Evolutionary conservation across 2,797 vertebrate genomes (phyloP).

Genomic region (Taenioides sp.): DNA sequence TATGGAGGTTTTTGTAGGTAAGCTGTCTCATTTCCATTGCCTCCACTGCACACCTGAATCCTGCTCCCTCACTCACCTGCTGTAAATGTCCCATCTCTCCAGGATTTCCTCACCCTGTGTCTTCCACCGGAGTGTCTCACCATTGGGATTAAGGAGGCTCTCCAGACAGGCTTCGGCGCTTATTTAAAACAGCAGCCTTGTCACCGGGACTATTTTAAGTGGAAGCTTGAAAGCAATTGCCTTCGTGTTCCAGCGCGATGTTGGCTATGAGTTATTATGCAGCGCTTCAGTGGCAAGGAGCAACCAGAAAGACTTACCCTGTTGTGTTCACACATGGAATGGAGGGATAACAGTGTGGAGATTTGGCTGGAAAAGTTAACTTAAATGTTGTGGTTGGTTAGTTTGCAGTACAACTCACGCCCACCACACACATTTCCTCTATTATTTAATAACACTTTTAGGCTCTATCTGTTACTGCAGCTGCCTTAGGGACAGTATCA

Average conservation of each 20-base stretch:
- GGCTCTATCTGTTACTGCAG: conserved; percentile 47
- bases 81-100: conserved; percentile 71
- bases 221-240: conserved; percentile 77
- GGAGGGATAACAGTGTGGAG: conserved; percentile 36
- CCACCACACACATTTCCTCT: conserved; percentile 41
- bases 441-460: conserved; percentile 59
- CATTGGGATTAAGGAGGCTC: conserved; percentile 77
- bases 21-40: conserved; percentile 61
- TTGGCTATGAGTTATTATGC: conserved; percentile 78
- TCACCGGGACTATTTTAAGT: conserved; percentile 80
- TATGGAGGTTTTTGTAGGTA: conserved; percentile 56
- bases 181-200: conserved; percentile 79
- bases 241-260: conserved; percentile 58
- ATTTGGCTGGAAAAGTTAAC: conserved; percentile 38
- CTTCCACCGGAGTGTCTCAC: conserved; percentile 73
- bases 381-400: conserved; percentile 60
- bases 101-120: conserved; percentile 59
- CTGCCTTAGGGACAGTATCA: conserved; percentile 50
- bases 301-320: conserved; percentile 66
- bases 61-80: conserved; percentile 66
- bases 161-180: conserved; percentile 78
- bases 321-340: conserved; percentile 62
- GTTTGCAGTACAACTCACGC: conserved; percentile 39
- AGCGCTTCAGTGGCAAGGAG: conserved; percentile 60
- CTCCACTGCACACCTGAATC: conserved; percentile 52